Conservation (phyloP, 2,888 invertebrate genomes). For the Micoletzkya japonica region DNA sequence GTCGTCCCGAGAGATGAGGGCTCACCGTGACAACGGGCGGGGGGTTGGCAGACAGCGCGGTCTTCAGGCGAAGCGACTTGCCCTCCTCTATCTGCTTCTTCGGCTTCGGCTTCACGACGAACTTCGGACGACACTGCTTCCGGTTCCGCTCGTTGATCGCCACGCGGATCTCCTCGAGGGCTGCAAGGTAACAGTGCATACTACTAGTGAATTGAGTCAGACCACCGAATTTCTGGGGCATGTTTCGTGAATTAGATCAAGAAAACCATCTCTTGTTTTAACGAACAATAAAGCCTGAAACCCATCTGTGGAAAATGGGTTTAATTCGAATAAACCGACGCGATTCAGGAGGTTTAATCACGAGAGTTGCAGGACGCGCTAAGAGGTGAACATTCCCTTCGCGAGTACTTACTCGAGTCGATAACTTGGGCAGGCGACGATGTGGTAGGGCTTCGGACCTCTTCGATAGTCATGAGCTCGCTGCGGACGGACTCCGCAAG, state of each 20-base stretch:
- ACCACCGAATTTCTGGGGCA: no score
- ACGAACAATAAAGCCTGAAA: no score
- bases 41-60: conserved; percentile 62
- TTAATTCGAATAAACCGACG: no score
- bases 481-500: conserved; percentile 4
- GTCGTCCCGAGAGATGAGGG: not conserved
- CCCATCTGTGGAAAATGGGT: no score
- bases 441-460: conserved; percentile 1
- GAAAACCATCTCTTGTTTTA: no score
- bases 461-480: conserved; percentile 10
- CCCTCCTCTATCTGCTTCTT: conserved; percentile 33
- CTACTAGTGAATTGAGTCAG: no score
- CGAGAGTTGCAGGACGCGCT: no score
- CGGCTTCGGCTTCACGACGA: conserved; percentile 54
- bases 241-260: no score
- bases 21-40: conserved; percentile 44
- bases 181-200: conserved; percentile 25
- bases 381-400: no score
- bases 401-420: conserved; percentile 20
- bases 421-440: conserved; percentile 11
- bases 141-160: conserved; percentile 53
- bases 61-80: conserved; percentile 57
- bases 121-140: conserved; percentile 56
- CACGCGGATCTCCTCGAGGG: conserved; percentile 57
- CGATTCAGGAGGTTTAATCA: no score